These are phyloP conservation scores for Leucoraja ocellata DNA, from an alignment of 2,797 vertebrate species.

Conservation along the genomic window DNA sequence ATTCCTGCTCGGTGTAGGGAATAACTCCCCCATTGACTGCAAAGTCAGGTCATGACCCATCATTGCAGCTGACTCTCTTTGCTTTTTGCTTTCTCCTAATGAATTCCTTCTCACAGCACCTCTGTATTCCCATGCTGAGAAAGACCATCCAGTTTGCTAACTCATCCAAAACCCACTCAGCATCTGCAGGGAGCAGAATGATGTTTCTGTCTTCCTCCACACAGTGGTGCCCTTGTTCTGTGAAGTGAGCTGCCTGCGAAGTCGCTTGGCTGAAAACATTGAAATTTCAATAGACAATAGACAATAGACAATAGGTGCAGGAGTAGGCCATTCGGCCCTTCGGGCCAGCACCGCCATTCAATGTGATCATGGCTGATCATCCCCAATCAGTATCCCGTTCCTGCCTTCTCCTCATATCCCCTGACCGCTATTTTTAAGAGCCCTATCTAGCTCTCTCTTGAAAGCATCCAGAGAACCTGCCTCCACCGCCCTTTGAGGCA, in stretches of 20 bases:
- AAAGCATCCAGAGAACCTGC: too few relatives aligned
- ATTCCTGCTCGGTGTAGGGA: background rate
- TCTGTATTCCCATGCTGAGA: background rate
- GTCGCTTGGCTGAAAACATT: background rate
- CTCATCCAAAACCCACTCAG: background rate
- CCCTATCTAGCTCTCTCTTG: too few relatives aligned
- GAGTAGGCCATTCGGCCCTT: too few relatives aligned
- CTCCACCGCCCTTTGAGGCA: too few relatives aligned
- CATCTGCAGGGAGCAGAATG: background rate
- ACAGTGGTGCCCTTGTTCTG: slow-evolving; percentile 5
- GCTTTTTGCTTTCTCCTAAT: background rate
- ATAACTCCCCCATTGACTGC: background rate
- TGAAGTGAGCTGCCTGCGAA: background rate
- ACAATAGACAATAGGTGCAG: too few relatives aligned
- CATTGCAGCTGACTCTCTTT: background rate
- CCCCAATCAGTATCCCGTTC: too few relatives aligned
- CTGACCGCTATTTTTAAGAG: too few relatives aligned
- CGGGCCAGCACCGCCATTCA: too few relatives aligned
- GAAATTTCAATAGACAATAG: background rate
- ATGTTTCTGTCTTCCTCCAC: background rate
- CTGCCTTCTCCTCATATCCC: too few relatives aligned
- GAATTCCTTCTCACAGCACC: background rate
- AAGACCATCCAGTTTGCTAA: background rate
- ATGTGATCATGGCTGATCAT: too few relatives aligned
- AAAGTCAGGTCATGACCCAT: background rate